These are phyloP conservation scores for Drosophila neutralis DNA, from an alignment of 2,888 invertebrate genomes.

Conservation along the genomic window DNA sequence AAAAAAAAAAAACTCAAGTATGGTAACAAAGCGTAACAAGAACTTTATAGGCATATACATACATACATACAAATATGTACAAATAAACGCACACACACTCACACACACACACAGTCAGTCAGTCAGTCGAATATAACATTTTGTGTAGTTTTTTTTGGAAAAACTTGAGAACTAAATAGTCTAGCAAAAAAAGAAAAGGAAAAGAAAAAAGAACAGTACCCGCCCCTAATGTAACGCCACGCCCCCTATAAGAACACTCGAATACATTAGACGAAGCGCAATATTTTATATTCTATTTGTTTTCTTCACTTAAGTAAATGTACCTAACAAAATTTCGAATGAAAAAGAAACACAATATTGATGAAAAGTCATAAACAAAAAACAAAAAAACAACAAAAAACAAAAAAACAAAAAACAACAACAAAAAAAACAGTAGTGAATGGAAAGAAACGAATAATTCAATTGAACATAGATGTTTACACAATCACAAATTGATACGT, in stretches of 20 bases:
- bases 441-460: neutral
- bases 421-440: neutral
- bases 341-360: slow-evolving; percentile 24
- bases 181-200: neutral
- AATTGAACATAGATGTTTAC: slow-evolving; percentile 20
- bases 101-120: slow-evolving; percentile 22
- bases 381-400: slow-evolving; percentile 13
- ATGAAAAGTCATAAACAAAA: neutral
- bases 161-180: slow-evolving; percentile 1
- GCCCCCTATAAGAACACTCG: slow-evolving; percentile 29
- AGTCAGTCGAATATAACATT: slow-evolving; percentile 27
- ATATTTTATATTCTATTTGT: slow-evolving; percentile 32
- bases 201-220: slow-evolving; percentile 2
- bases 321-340: slow-evolving; percentile 59
- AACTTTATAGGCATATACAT: slow-evolving; percentile 55
- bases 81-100: slow-evolving; percentile 28
- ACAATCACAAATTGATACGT: slow-evolving; percentile 59
- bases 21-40: slow-evolving; percentile 46
- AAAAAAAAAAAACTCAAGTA: slow-evolving; percentile 23
- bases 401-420: slow-evolving; percentile 7
- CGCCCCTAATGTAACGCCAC: slow-evolving; percentile 26
- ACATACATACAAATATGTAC: slow-evolving; percentile 34
- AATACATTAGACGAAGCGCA: slow-evolving; percentile 39
- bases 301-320: slow-evolving; percentile 56
- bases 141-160: slow-evolving; percentile 8